Conservation (phyloP, 2,888 invertebrate genomes). For the Polydrusus pterygomalis region DNA sequence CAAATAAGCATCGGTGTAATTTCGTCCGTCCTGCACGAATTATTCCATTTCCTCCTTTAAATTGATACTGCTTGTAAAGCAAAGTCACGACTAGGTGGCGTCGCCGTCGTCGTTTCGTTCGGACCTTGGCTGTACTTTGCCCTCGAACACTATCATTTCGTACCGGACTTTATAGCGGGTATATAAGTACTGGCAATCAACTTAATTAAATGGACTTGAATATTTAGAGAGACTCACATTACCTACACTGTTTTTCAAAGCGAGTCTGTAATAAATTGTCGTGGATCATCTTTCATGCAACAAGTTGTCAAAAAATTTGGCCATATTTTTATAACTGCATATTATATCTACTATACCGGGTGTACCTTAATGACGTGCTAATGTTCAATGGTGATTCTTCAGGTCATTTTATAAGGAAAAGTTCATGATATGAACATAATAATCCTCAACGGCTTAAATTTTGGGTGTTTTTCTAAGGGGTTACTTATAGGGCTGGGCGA, state of each 20-base stretch:
- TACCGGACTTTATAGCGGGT: not conserved
- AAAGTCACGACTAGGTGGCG: conserved; percentile 16
- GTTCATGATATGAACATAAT: too few species aligned
- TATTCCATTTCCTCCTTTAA: conserved; percentile 23
- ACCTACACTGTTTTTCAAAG: not conserved
- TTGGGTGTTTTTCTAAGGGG: too few species aligned
- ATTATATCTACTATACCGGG: too few species aligned
- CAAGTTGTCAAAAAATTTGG: not conserved
- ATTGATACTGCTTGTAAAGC: conserved; percentile 23
- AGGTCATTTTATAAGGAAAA: too few species aligned
- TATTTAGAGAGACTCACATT: not conserved
- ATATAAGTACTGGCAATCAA: not conserved
- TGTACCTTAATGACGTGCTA: too few species aligned
- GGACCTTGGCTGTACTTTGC: conserved; percentile 21
- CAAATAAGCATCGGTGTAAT: conserved; percentile 8
- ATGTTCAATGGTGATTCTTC: too few species aligned
- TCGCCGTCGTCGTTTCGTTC: conserved; percentile 12
- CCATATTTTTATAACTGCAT: too few species aligned
- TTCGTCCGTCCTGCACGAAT: conserved; percentile 27
- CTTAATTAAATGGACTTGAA: not conserved
- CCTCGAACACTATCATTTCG: conserved; percentile 14
- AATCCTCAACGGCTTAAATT: too few species aligned
- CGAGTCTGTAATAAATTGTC: not conserved
- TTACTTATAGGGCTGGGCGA: too few species aligned
- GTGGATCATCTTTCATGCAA: not conserved